Evolutionary conservation across 2,888 invertebrate species (phyloP).

Genomic region (Bedellia somnulentella): DNA sequence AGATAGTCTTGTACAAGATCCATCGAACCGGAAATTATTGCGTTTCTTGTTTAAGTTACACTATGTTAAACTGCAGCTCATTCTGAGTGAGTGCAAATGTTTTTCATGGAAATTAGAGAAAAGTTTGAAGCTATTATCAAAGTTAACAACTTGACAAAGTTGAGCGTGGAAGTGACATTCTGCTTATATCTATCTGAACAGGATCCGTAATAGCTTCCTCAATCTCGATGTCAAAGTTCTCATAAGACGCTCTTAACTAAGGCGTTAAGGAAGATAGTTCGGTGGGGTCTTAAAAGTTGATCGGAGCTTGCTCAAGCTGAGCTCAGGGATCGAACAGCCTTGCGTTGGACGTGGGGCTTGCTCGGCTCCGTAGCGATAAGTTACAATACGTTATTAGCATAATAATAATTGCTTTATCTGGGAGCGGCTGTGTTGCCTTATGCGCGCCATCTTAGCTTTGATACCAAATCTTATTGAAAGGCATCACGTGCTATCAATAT

Average conservation of each 20-base stretch:
- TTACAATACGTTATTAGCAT: constrained; percentile 53
- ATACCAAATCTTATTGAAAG: too few relatives aligned
- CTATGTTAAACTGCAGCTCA: too few relatives aligned
- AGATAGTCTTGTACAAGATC: too few relatives aligned
- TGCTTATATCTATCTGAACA: constrained; percentile 56
- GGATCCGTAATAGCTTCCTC: constrained; percentile 58
- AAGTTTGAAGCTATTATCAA: constrained; percentile 40
- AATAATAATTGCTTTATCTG: constrained; percentile 23
- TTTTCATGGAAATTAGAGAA: constrained; percentile 34
- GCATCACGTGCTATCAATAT: too few relatives aligned
- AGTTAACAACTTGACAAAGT: constrained; percentile 55
- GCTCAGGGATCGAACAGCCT: constrained; percentile 33
- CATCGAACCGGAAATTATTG: too few relatives aligned
- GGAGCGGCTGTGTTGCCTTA: too few relatives aligned
- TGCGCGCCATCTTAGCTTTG: too few relatives aligned
- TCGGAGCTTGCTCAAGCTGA: constrained; percentile 51
- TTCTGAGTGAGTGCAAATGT: constrained; percentile 11
- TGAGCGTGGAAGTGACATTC: constrained; percentile 55
- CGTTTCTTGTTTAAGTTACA: too few relatives aligned
- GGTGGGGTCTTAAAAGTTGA: constrained; percentile 55
- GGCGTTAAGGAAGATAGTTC: constrained; percentile 58
- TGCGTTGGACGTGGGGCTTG: too few relatives aligned
- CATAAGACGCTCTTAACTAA: constrained; percentile 59
- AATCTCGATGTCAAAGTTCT: constrained; percentile 59
- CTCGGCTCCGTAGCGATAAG: constrained; percentile 38